phyloP scores from a whole-genome alignment of 2,113 vertebrate species.

The Quiscalus mexicanus region DNA sequence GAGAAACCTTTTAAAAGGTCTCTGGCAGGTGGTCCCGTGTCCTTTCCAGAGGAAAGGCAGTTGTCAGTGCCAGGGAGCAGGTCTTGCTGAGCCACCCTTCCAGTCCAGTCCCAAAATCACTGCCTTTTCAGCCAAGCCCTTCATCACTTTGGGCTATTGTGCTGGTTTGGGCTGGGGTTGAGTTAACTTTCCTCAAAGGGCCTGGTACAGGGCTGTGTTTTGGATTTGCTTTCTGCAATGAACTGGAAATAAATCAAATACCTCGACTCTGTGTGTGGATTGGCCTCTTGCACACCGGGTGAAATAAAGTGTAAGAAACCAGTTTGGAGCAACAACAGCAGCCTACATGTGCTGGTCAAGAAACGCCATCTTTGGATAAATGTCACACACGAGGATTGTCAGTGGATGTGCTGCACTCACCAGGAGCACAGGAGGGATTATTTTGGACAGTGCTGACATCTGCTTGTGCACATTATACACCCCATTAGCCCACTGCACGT shows the following conservation, averaged over 20 bases:
- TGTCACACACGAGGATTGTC: no score
- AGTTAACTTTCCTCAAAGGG: not conserved
- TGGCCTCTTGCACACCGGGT: accelerated
- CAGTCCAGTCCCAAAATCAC: not conserved
- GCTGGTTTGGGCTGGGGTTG: not conserved
- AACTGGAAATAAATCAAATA: not conserved
- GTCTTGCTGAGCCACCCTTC: not conserved
- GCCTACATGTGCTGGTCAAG: not conserved
- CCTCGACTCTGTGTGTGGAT: not conserved
- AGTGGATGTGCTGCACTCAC: not conserved
- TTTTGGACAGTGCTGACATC: not conserved
- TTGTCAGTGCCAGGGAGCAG: not conserved
- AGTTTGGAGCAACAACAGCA: not conserved
- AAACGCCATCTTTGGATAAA: not conserved
- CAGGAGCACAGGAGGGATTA: not conserved
- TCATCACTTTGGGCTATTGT: not conserved
- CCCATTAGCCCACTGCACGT: accelerated
- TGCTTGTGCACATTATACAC: not conserved
- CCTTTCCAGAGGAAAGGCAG: not conserved
- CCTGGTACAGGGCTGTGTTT: not conserved
- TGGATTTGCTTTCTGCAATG: not conserved
- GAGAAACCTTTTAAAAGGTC: not conserved
- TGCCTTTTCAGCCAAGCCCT: not conserved
- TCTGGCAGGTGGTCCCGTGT: not conserved
- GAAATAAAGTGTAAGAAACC: not conserved